phyloP scores from a whole-genome alignment of 2,888 invertebrate species.

The Xylota sylvarum region DNA sequence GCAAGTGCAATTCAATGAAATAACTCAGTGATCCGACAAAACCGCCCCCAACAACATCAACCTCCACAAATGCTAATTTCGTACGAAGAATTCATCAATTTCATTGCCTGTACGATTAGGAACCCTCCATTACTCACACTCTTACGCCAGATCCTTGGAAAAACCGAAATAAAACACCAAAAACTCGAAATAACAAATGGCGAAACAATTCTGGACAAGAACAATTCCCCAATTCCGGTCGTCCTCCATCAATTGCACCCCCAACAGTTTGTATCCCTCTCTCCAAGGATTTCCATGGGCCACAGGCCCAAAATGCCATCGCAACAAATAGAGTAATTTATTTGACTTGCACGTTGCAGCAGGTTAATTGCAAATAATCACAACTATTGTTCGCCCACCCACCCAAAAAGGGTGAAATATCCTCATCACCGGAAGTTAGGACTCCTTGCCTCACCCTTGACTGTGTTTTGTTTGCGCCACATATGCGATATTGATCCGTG shows the following conservation, averaged over 20 bases:
- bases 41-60: constrained; percentile 7
- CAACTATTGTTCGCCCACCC: constrained; percentile 66
- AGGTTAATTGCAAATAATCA: constrained; percentile 77
- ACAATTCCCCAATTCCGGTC: constrained; percentile 75
- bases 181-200: constrained; percentile 68
- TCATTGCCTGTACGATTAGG: constrained; percentile 66
- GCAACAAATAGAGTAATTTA: constrained; percentile 80
- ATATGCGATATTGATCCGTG: constrained; percentile 67
- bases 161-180: constrained; percentile 35
- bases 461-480: constrained; percentile 40
- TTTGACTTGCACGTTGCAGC: constrained; percentile 78
- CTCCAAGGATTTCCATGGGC: constrained; percentile 38
- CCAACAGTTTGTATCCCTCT: not conserved
- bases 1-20: constrained; percentile 32
- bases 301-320: constrained; percentile 64
- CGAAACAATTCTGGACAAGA: constrained; percentile 76
- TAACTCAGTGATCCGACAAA: constrained; percentile 22
- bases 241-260: constrained; percentile 63
- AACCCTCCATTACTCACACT: constrained; percentile 43
- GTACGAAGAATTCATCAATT: constrained; percentile 60
- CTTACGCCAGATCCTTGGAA: not conserved
- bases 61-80: constrained; percentile 56
- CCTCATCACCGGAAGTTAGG: constrained; percentile 35
- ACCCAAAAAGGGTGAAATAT: not conserved
- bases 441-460: constrained; percentile 3